Conservation (phyloP, 2,888 invertebrate species). For the Chloroclystis v-ata region DNA sequence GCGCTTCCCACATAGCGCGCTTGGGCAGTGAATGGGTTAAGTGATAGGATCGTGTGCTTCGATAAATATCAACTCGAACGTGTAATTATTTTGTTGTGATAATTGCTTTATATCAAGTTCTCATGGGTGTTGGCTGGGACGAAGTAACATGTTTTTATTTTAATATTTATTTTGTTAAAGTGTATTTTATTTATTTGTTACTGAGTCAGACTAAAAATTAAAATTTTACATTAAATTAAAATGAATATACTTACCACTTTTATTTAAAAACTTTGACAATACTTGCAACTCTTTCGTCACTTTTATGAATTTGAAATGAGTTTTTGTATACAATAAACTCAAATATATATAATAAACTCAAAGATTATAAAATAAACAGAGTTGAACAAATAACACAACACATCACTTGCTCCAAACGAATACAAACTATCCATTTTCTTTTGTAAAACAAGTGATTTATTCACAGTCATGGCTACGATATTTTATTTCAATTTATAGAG, state of each 20-base stretch:
- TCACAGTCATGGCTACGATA: conserved; percentile 60
- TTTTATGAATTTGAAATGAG: too few relatives aligned
- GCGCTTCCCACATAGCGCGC: conserved; percentile 35
- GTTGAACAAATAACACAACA: conserved; percentile 9
- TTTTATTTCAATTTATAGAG: conserved; percentile 76
- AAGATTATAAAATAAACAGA: too few relatives aligned
- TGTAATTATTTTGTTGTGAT: conserved; percentile 22
- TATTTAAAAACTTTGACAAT: too few relatives aligned
- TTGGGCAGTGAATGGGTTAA: conserved; percentile 31
- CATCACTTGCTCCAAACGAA: conserved; percentile 46
- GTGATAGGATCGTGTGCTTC: conserved; percentile 31
- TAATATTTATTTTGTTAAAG: not conserved
- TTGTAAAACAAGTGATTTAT: conserved; percentile 66
- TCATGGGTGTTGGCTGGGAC: conserved; percentile 5
- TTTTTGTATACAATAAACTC: too few relatives aligned
- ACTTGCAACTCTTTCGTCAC: too few relatives aligned
- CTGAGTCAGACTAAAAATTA: too few relatives aligned
- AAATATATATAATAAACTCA: too few relatives aligned
- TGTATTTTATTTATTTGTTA: too few relatives aligned
- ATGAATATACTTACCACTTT: too few relatives aligned
- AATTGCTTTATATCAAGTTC: conserved; percentile 8
- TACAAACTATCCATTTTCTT: conserved; percentile 61
- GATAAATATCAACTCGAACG: conserved; percentile 18
- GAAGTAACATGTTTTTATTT: not conserved
- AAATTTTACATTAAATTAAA: not conserved